Conservation (phyloP, 2,797 vertebrate genomes). For the Muraenolepis orangiensis region DNA sequence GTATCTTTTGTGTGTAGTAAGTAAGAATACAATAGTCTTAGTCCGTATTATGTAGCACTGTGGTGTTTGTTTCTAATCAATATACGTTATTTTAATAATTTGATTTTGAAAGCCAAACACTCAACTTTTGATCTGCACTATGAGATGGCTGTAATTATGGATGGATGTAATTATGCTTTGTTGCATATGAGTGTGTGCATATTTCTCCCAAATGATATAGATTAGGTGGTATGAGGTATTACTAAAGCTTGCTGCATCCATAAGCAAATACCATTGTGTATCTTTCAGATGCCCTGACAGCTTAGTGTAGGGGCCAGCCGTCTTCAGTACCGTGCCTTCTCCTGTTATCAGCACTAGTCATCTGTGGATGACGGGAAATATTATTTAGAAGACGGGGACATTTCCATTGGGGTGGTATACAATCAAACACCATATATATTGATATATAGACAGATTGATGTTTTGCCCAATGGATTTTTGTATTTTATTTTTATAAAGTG, state of each 20-base stretch:
- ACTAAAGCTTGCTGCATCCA: not conserved
- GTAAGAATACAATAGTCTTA: not conserved
- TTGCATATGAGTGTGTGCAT: not conserved
- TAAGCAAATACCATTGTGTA: not conserved
- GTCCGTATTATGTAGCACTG: not conserved
- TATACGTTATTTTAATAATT: not conserved
- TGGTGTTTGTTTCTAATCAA: not conserved
- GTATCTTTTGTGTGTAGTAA: not conserved
- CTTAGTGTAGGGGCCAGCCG: no score
- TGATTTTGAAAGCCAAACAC: not conserved
- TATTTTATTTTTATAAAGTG: no score
- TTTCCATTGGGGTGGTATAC: no score
- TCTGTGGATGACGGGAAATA: not conserved
- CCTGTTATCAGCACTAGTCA: no score
- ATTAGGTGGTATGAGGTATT: not conserved
- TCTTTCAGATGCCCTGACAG: no score
- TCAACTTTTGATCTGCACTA: not conserved
- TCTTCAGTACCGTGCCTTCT: no score
- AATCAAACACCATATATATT: no score
- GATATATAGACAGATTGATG: no score
- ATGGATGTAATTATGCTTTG: not conserved
- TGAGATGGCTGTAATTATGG: not conserved
- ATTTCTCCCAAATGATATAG: not conserved
- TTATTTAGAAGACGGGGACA: not conserved
- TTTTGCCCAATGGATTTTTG: no score